Evolutionary conservation across 1,140 invertebrate species (phyloP).

Genomic region (Dufourea novaeangliae): DNA sequence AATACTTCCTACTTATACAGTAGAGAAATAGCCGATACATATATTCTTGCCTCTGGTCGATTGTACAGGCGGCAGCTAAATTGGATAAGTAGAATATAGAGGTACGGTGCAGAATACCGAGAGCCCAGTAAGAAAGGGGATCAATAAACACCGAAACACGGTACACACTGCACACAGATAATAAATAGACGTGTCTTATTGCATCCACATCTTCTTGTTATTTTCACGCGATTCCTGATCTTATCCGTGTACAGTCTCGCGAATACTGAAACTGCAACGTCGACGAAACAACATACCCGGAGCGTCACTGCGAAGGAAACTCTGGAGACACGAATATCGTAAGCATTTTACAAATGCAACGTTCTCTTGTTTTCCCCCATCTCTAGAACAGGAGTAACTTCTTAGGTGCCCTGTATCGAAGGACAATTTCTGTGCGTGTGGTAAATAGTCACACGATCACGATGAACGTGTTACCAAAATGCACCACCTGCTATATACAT

Average conservation of each 20-base stretch:
- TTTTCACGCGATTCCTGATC: background rate
- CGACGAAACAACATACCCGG: background rate
- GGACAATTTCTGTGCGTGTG: too few relatives aligned
- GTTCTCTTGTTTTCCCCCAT: too few relatives aligned
- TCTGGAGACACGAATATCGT: background rate
- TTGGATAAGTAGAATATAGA: constrained; percentile 6
- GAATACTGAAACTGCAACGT: background rate
- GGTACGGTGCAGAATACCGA: background rate
- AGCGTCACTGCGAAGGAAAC: background rate
- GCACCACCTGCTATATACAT: too few relatives aligned
- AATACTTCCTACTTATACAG: background rate
- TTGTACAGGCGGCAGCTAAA: background rate
- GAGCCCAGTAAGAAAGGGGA: background rate
- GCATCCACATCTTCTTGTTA: background rate
- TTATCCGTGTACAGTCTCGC: background rate
- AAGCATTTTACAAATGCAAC: background rate
- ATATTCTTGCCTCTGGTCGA: background rate
- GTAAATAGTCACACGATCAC: too few relatives aligned
- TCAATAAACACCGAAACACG: background rate
- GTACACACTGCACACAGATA: background rate
- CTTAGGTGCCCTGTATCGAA: too few relatives aligned
- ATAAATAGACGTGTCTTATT: constrained; percentile 7
- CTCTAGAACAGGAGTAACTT: too few relatives aligned
- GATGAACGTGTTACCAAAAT: too few relatives aligned
- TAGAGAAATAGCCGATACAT: background rate